phyloP scores from a whole-genome alignment of 2,888 invertebrate genomes.

The Peribatodes rhomboidaria region DNA sequence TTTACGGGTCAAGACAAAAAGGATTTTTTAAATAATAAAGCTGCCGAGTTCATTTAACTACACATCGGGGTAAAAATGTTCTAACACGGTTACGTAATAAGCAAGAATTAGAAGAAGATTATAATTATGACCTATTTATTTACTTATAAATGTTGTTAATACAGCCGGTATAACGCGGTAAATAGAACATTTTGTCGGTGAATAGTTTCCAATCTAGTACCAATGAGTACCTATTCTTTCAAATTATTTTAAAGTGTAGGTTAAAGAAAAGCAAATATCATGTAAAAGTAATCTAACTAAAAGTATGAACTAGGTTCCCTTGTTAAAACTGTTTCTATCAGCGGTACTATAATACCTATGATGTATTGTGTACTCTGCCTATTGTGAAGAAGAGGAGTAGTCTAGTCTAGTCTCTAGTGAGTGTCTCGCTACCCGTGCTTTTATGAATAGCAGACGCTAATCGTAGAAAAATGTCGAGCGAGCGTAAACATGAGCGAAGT shows the following conservation, averaged over 20 bases:
- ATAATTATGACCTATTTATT: background rate
- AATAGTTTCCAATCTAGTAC: background rate
- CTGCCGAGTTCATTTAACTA: background rate
- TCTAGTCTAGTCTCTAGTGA: conserved; percentile 19
- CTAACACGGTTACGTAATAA: conserved; percentile 5
- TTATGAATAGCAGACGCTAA: conserved; percentile 51
- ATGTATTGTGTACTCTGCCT: background rate
- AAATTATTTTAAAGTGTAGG: too few relatives aligned
- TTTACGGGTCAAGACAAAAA: too few relatives aligned
- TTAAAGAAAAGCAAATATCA: background rate
- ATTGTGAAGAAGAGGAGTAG: conserved; percentile 20
- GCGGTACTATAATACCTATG: background rate
- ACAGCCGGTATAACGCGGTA: conserved; percentile 3
- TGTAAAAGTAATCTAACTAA: background rate
- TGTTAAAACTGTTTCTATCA: background rate
- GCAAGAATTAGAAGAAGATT: background rate
- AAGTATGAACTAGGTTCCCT: background rate
- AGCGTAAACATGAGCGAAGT: conserved; percentile 81
- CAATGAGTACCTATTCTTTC: background rate
- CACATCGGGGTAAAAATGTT: background rate
- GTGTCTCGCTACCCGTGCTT: conserved; percentile 47
- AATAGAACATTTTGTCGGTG: background rate
- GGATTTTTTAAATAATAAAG: too few relatives aligned
- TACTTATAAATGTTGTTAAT: conserved; percentile 1
- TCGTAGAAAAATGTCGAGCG: conserved; percentile 69